Base-by-base conservation (phyloP, 2,888 invertebrate species). In the Danaus chrysippus region DNA sequence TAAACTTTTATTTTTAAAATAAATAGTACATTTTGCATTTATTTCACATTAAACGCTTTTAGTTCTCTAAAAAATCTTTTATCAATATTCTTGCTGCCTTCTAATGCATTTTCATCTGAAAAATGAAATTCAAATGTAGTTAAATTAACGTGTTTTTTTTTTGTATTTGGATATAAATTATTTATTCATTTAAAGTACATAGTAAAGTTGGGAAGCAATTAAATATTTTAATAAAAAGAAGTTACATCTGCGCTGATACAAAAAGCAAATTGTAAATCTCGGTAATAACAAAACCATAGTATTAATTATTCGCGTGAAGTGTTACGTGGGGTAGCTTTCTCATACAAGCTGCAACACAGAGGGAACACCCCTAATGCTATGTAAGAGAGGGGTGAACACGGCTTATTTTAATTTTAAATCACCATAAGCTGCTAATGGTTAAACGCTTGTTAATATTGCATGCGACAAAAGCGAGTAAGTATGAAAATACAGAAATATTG, bases 381-480 rank as follows among this genome's bases (percentile, higher is more conserved):
- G 58, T 59, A 43, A 52, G 62, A 58, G 69, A 61, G 59, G 65
- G 61, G 64, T 56, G 13, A 54, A 58, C 23, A 58, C 34, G 43
- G 68, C 67, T 68, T 68, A 70, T 71, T 71, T 69, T 71, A 70
- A 71, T 71, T 70, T 70, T 68, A 71, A 68, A 71, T 69, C 63
- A 66, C 66, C 66, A 65, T 68, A 67, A 67, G 64, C 63, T 56
- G 68, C 62, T 64, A 70, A 70, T 69, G 67, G 63, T 58, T 66
- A 61, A 62, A 64, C 61, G 61, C 56, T 49, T 60, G 46, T 67
- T 67, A 63, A 42, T 23, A 52, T 61, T 55, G 46, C 54, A 62
- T n/a, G 17, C 53, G 19, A 10, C 17, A 17, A 49, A 49, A 17
- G 17, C 17, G 17, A 17, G 49, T 49, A 49, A 49, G 49, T 49